Conservation (phyloP, 2,113 vertebrate species). For the Protobothrops mucrosquamatus region DNA sequence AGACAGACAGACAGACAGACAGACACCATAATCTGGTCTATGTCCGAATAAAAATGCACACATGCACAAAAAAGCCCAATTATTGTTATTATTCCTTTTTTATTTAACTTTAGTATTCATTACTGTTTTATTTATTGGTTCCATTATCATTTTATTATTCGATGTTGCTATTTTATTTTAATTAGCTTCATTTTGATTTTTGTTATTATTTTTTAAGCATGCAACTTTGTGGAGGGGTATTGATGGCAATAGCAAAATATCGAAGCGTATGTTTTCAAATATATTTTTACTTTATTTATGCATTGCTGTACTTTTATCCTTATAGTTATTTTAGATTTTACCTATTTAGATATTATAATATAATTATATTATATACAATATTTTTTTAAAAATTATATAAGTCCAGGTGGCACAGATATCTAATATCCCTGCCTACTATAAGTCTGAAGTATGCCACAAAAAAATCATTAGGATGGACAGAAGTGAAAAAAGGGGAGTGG, state of each 20-base stretch:
- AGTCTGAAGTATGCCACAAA: background rate
- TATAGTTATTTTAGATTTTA: background rate
- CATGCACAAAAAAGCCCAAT: background rate
- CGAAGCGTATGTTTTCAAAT: background rate
- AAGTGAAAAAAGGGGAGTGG: background rate
- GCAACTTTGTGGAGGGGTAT: background rate
- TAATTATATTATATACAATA: background rate
- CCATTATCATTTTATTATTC: background rate
- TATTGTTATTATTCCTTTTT: background rate
- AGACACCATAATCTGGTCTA: too few species aligned
- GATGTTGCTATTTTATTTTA: background rate
- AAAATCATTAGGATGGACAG: background rate
- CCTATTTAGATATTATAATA: background rate
- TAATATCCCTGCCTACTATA: background rate
- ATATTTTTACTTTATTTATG: background rate
- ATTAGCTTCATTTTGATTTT: background rate
- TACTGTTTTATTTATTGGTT: background rate
- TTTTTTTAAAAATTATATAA: background rate
- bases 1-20: too few species aligned
- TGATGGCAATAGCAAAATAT: background rate
- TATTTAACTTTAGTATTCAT: background rate
- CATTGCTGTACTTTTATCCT: background rate
- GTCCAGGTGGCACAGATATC: background rate
- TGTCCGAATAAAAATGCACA: too few species aligned
- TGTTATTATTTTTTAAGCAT: background rate